Evolutionary conservation across 2,888 invertebrate species (phyloP).

Genomic region (Acheta domesticus): DNA sequence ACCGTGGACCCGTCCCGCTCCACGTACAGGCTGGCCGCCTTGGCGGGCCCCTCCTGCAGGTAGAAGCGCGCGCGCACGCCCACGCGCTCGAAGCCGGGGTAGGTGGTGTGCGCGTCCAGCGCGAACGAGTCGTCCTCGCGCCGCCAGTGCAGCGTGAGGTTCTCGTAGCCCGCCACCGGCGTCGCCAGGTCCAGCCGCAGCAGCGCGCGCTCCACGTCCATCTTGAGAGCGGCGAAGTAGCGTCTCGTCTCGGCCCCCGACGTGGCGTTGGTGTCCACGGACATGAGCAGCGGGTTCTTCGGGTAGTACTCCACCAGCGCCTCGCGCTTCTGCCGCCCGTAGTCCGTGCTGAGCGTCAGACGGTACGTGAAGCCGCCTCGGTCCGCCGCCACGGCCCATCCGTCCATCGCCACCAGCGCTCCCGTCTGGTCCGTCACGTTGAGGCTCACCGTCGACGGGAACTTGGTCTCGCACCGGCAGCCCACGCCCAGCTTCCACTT

Average conservation of each 20-base stretch:
- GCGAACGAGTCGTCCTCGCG: not conserved
- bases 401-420: not conserved
- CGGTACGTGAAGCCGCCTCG: not conserved
- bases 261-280: not conserved
- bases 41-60: not conserved
- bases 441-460: not conserved
- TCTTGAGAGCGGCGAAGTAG: not conserved
- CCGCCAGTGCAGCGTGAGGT: not conserved
- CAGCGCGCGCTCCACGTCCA: not conserved
- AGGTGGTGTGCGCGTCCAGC: not conserved
- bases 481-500: not conserved
- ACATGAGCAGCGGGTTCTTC: not conserved
- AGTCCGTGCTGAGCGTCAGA: not conserved
- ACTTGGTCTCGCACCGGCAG: not conserved
- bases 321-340: not conserved
- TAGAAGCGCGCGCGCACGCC: not conserved
- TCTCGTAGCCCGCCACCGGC: not conserved
- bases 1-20: too few relatives aligned
- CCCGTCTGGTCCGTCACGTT: not conserved
- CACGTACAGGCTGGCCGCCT: too few relatives aligned
- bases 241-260: not conserved
- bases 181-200: not conserved
- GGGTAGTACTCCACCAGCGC: not conserved
- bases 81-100: not conserved
- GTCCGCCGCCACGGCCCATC: not conserved